Evolutionary conservation across 1,140 invertebrate genomes (phyloP), one percentile per base, ranked within the genome.

Genomic region (Lepidurus apus): DNA sequence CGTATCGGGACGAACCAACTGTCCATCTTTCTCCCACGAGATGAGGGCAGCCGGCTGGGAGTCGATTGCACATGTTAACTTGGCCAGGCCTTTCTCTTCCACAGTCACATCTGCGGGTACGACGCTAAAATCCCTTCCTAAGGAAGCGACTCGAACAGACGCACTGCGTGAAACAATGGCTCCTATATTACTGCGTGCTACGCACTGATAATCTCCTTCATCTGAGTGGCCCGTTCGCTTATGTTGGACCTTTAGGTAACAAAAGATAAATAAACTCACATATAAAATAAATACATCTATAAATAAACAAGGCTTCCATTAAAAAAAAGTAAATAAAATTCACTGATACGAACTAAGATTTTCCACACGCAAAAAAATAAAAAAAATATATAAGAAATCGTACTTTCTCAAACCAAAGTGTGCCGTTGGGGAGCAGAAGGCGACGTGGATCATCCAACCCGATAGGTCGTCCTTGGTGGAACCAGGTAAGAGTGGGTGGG

Each of bases 31-130:
- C 78, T 87, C 83, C 88, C 88, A 89, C 73, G 86, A 85, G 82
- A 88, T 86, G 78, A 85, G 84, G 77, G 87, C 83, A 81, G 84
- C 84, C 77, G 88, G 88, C 83, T 87, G 82, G 82, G 88, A 88
- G 80, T 87, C 85, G 81, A 89, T 88, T 81, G 85, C 85, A 84
- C 88, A 89, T 82, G 84, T 83, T 43, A 89, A 85, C 83, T 87
- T 84, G 76, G 85, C 84, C 73, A 87, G 82, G 82, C 88, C 86
- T 34, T 86, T 87, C 82, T 86, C 87, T 80, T 84, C 83, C 79
- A 86, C 84, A 53, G 83, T 86, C 80, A 84, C 81, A 80, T 87
- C 84, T 80, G 84, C 82, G 77, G 87, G 87, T 74, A 84, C 84
- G 80, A 86, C 81, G 80, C 84, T 84, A 82, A 88, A 89, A 76